Evolutionary conservation across 2,888 invertebrate genomes (phyloP).

Genomic region (Drosophila infuscata): DNA sequence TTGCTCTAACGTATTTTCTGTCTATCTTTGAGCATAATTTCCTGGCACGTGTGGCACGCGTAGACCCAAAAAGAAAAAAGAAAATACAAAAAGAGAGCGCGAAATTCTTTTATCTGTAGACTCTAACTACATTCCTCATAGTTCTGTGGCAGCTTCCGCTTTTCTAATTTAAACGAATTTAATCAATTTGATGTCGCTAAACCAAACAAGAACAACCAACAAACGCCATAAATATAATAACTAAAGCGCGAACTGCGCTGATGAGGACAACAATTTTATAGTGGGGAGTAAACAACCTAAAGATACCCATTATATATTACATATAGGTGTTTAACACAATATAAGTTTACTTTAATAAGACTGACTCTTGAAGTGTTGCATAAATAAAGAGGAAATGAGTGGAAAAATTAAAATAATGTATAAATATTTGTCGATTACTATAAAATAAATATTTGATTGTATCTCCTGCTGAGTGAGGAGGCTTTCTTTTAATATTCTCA

Average conservation of each 20-base stretch:
- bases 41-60: conserved; percentile 62
- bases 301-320: conserved; percentile 12
- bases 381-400: neutral
- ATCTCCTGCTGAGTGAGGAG: neutral
- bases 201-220: conserved; percentile 40
- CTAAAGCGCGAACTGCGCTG: conserved; percentile 6
- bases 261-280: neutral
- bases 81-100: conserved; percentile 4
- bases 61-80: neutral
- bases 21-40: conserved; percentile 35
- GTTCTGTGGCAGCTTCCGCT: conserved; percentile 61
- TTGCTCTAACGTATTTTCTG: conserved; percentile 58
- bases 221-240: conserved; percentile 39
- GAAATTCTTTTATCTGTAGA: neutral
- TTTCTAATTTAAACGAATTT: conserved; percentile 69
- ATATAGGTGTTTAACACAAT: neutral
- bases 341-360: neutral
- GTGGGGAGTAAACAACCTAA: neutral
- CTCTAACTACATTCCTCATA: conserved; percentile 16
- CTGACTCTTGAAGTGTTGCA: neutral
- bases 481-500: neutral
- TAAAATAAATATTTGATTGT: neutral
- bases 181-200: conserved; percentile 70
- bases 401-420: neutral
- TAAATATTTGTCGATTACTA: neutral